Base-by-base conservation (phyloP, 30 jellyfish, hydroid and myxozoan genomes). In the Hydractinia symbiolongicarpus region DNA sequence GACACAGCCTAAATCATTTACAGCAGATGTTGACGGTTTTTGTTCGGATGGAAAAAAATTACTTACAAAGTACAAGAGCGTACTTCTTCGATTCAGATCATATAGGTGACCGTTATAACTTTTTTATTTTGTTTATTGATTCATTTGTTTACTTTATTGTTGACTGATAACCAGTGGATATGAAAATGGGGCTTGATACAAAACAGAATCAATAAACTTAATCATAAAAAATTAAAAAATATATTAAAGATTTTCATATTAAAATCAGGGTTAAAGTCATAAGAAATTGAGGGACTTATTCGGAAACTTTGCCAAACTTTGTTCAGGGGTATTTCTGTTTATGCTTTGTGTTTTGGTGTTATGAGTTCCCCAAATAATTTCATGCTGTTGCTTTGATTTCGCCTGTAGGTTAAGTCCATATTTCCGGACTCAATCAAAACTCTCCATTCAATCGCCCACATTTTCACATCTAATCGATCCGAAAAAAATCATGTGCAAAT, bases 391-490 rank as follows among this genome's bases (percentile, higher is more conserved):
- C 84, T n/a, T 8, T 16, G 11, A 30, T 14, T 71, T 54, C 56
- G 9, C 69, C 73, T 80, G 53, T 72, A 90, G 97, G 88, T 78
- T 90, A 20, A 85, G 93, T 82, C 97, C 97, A 20, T 90, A 89
- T 77, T 90, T 70, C 67, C 85, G 97, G 19, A 85, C 95, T 52
- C 84, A 87, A 68, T 90, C 89, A 66, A 82, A 76, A 69, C 53
- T 54, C 19, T 56, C 90, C 52, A 50, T 90, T 5, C 53, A 50
- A 14, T 90, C 97, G 20, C 82, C 83, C 61, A 81, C 97, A 19
- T 85, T 79, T 62, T 81, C 97, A 49, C 73, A 90, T 66, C 79
- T 44, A 4, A 85, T 90, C 82, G 76, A 85, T 10, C 90, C 94
- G 6, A 17, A 44, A 16, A 54, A 77, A 44, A 61, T 62, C 11